Evolutionary conservation across 1,140 invertebrate genomes (phyloP).

Genomic region (Hormaphis cornu): DNA sequence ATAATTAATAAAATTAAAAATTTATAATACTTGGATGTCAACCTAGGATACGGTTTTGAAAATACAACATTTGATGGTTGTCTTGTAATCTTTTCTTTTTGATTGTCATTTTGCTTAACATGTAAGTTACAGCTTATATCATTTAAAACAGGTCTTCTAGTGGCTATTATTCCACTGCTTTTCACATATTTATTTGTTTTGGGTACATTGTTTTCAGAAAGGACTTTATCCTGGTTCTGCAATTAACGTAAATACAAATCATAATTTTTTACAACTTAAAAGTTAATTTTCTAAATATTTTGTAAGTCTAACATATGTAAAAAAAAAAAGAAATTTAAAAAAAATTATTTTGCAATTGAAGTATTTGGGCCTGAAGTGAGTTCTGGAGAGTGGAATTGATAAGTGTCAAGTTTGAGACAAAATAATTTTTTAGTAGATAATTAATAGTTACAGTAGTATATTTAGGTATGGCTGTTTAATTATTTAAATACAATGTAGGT

Average conservation of each 20-base stretch:
- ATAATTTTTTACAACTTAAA: too few species aligned
- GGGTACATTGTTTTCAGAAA: conserved; percentile 3
- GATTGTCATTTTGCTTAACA: not conserved
- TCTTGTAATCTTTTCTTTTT: not conserved
- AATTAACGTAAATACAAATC: not conserved
- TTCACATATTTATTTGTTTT: not conserved
- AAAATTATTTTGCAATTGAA: too few species aligned
- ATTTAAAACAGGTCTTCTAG: conserved; percentile 11
- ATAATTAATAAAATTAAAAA: not conserved
- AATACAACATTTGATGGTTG: not conserved
- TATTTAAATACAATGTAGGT: too few species aligned
- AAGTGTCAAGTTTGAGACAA: too few species aligned
- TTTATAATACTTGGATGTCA: not conserved
- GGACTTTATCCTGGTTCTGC: conserved; percentile 10
- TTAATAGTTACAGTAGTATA: too few species aligned
- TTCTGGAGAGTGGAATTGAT: too few species aligned
- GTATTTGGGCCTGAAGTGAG: too few species aligned
- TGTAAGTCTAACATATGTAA: too few species aligned
- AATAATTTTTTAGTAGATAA: too few species aligned
- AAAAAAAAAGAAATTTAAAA: too few species aligned
- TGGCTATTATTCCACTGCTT: not conserved
- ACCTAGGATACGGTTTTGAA: conserved; percentile 5
- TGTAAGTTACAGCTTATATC: conserved; percentile 13
- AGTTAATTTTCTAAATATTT: too few species aligned
- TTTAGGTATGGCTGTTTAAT: too few species aligned